Percentiles rank a stretch among this genome's conserved stretches.
Evolutionary conservation across 2,113 vertebrate genomes (phyloP).

Genomic region (Spea multiplicata): DNA sequence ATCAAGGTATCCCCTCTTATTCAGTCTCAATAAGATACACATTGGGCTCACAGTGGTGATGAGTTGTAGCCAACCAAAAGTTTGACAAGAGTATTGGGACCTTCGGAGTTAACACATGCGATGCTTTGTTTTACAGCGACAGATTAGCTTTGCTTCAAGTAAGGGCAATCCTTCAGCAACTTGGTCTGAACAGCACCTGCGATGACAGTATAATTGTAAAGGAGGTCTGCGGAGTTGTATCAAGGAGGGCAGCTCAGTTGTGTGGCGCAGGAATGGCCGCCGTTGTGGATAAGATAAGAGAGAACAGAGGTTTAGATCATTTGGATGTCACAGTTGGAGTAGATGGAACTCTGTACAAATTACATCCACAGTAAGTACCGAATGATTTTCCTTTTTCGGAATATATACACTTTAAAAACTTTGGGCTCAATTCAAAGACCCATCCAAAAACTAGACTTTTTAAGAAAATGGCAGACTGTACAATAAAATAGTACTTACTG

Average conservation of each 20-base stretch:
- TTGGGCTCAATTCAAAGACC: too few relatives aligned
- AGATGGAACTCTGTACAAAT: constrained; percentile 96
- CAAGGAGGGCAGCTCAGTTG: constrained; percentile 82
- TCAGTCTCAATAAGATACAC: too few relatives aligned
- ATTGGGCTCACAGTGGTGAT: too few relatives aligned
- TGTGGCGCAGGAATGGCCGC: constrained; percentile 96
- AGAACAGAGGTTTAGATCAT: constrained; percentile 85
- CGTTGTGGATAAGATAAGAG: constrained; percentile 92
- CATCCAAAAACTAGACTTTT: too few relatives aligned
- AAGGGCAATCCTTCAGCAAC: constrained; percentile 88
- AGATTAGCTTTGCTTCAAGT: constrained; percentile 94
- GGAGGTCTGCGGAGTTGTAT: constrained; percentile 86
- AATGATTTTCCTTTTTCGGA: too few relatives aligned
- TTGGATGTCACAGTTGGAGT: constrained; percentile 91
- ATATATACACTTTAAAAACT: too few relatives aligned
- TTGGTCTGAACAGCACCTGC: constrained; percentile 92
- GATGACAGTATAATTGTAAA: constrained; percentile 98
- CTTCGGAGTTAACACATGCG: not conserved
- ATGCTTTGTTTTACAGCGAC: constrained; percentile 68
- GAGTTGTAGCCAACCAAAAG: too few relatives aligned
- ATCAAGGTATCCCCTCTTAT: too few relatives aligned
- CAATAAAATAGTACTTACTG: too few relatives aligned
- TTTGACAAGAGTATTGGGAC: too few relatives aligned
- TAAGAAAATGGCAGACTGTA: too few relatives aligned
- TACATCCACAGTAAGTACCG: constrained; percentile 89